Base-by-base conservation (phyloP, 64 coral and sea anemone species). In the Trachythela sp. region DNA sequence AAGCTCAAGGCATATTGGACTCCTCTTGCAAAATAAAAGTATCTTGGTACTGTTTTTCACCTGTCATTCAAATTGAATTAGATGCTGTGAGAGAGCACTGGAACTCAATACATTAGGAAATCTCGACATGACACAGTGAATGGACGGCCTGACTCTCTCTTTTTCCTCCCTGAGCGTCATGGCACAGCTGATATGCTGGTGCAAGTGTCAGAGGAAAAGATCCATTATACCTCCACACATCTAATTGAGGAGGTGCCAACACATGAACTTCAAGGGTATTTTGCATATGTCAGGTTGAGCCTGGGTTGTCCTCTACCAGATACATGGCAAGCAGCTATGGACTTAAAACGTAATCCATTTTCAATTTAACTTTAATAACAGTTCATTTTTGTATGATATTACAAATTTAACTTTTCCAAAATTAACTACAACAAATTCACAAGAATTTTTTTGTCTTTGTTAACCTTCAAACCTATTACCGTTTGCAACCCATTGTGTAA, bases 71-170 rank as follows among this genome's bases (percentile, higher is more conserved):
- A 68, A 68, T n/a, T n/a, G 30, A 31, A n/a, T 68, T 68, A 68
- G 59, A 68, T 31, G 18, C 20, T n/a, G 30, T 68, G 3, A 22
- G 3, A 68, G 59, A 68, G 5, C 5, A 68, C 30, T 68, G 59
- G 59, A 35, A 77, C 32, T 77, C 71, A 77, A 6, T 77, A 35
- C 31, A 77, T 77, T 22, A 77, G 32, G 17, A 77, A 77, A 77
- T 77, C 24, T 14, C 13, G n/a, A 27, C 24, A 77, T 77, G 71
- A 77, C 31, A 77, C 71, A 8, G 71, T 77, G 31, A 77, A 77
- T 39, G 71, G 71, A 27, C 29, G 71, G 26, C 71, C 71, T 3
- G 71, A 77, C 71, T 77, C 71, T 77, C 71, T 77, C 36, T 77
- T 36, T 77, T 77, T 36, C 30, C 71, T 77, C 31, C 71, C 71